These are phyloP conservation scores for Harpalus rubripes DNA, from an alignment of 2,888 invertebrate genomes.

Conservation along the genomic window DNA sequence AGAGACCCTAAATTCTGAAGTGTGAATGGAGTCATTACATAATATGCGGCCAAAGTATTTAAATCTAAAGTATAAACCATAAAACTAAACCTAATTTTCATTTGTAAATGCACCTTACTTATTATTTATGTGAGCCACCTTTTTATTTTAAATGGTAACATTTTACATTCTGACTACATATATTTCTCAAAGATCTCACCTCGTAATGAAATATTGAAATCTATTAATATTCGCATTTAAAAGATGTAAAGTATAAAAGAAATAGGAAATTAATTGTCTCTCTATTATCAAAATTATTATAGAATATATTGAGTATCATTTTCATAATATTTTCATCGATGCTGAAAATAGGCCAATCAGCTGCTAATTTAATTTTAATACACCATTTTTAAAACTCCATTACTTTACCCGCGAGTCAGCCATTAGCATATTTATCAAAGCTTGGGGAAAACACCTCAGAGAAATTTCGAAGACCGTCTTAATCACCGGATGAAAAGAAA, in stretches of 20 bases:
- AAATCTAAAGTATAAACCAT: too few relatives aligned
- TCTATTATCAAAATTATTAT: background rate
- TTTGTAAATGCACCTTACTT: too few relatives aligned
- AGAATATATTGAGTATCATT: background rate
- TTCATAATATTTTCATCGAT: conserved; percentile 9
- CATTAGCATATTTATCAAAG: conserved; percentile 36
- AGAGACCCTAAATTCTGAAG: too few relatives aligned
- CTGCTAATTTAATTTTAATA: conserved; percentile 38
- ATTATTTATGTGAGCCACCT: too few relatives aligned
- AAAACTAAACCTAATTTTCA: too few relatives aligned
- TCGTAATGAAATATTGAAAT: too few relatives aligned
- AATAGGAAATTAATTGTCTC: background rate
- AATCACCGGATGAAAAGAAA: conserved; percentile 8
- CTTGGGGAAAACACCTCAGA: background rate
- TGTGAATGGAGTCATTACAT: too few relatives aligned
- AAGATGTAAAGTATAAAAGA: background rate
- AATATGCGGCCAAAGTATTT: too few relatives aligned
- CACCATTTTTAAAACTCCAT: conserved; percentile 41
- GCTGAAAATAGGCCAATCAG: conserved; percentile 38
- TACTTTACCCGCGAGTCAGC: conserved; percentile 4
- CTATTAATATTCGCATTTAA: too few relatives aligned
- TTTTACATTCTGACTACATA: too few relatives aligned
- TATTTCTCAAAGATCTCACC: too few relatives aligned
- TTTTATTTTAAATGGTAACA: too few relatives aligned
- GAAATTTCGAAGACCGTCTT: background rate